Conservation (phyloP, 2,113 vertebrate genomes). For the Charina bottae region DNA sequence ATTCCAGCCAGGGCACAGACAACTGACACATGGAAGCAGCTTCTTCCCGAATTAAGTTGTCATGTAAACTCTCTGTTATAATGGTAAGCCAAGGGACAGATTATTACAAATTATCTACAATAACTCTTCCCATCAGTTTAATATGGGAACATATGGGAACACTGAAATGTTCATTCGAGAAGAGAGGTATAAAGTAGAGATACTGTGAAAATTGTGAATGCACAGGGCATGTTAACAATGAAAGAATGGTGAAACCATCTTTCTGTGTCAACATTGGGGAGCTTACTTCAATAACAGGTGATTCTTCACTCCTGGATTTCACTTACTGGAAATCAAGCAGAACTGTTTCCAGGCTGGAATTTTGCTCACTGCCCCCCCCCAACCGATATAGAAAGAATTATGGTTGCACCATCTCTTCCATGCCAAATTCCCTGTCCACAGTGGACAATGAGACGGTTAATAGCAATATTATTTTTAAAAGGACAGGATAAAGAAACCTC, state of each 20-base stretch:
- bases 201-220: background rate
- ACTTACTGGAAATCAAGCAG: background rate
- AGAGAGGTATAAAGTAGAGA: background rate
- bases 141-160: background rate
- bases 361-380: background rate
- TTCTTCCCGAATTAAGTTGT: background rate
- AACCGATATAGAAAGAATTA: background rate
- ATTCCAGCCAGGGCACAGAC: background rate
- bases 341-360: background rate
- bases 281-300: background rate
- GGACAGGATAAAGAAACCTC: background rate
- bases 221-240: background rate
- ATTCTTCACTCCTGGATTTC: background rate
- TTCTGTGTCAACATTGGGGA: background rate
- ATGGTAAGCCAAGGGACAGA: background rate
- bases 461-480: background rate
- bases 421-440: background rate
- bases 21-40: background rate
- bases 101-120: background rate
- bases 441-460: background rate
- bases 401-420: background rate
- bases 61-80: background rate
- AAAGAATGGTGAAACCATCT: background rate
- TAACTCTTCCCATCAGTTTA: background rate
- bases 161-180: background rate